Evolutionary conservation across 1,140 invertebrate species (phyloP).

Genomic region (Oryzaephilus surinamensis): DNA sequence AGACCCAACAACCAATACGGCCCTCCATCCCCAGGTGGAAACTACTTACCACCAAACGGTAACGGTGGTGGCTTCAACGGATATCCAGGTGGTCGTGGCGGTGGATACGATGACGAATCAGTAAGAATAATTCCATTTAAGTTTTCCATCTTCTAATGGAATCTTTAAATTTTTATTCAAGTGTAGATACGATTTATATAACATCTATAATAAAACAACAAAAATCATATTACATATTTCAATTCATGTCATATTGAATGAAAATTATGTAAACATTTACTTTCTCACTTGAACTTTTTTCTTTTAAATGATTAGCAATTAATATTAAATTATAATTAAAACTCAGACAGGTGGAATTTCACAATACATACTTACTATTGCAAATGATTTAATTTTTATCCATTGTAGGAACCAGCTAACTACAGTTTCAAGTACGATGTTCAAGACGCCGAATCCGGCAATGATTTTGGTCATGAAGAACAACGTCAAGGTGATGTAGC

Average conservation of each 20-base stretch:
- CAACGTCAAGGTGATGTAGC: slow-evolving; percentile 53
- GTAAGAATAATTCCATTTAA: slow-evolving; percentile 32
- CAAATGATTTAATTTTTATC: neutral
- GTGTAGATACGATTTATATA: too few relatives aligned
- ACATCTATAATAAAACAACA: too few relatives aligned
- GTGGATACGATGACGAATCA: slow-evolving; percentile 31
- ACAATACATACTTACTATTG: neutral
- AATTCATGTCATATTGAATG: neutral
- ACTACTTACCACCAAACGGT: slow-evolving; percentile 28
- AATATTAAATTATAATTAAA: too few relatives aligned
- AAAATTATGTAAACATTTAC: neutral
- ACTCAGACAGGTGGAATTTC: too few relatives aligned
- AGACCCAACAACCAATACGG: slow-evolving; percentile 34
- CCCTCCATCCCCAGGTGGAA: slow-evolving; percentile 35
- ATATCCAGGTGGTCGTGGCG: slow-evolving; percentile 18
- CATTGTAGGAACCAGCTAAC: slow-evolving; percentile 49
- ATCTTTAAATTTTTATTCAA: too few relatives aligned
- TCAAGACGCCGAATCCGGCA: slow-evolving; percentile 54
- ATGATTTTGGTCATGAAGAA: slow-evolving; percentile 63
- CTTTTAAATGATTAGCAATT: neutral
- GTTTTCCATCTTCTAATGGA: too few relatives aligned
- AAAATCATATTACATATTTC: too few relatives aligned
- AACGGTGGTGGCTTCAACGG: slow-evolving; percentile 18
- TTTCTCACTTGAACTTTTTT: neutral
- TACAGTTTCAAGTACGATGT: slow-evolving; percentile 67